Base-by-base conservation (phyloP, 2,888 invertebrate species). In the Lepeophtheirus nordmannii region DNA sequence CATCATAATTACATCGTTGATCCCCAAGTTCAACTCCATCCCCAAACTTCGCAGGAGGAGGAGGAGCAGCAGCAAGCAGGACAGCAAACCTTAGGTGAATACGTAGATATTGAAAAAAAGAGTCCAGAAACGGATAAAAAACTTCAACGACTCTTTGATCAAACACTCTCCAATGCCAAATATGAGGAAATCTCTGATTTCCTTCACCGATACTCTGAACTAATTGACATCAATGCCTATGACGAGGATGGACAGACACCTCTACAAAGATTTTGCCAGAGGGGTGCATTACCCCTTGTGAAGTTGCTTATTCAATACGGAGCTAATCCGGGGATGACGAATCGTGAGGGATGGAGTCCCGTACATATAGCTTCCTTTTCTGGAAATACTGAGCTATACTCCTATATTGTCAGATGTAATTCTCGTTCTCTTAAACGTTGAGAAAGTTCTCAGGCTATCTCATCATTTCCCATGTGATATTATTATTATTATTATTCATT, bases 291-390 rank as follows among this genome's bases (percentile, higher is more conserved):
- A 10, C 20, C 23, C 10, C 11, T 66, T 10, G 66, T 40, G 22
- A 20, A 23, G 20, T n/a, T 59, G 10, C 23, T 66, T 22, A 60
- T 60, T 41, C n/a, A 59, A 41, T 66, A 22, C 60, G 66, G 66
- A 37, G 66, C 66, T 11, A 58, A 66, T 66, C 46, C 41, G 0
- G 38, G 66, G n/a, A 2, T 66, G 41, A 60, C 60, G 11, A 58
- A 58, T 9, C 17, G 60, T 30, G 66, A 66, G 17, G 66, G 66
- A 12, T 66, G 41, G 53, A 58, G 58, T n/a, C 38, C 59, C 7
- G 30, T 66, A 10, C 66, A 66, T 14, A 60, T 66, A 17, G 66
- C 66, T n/a, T 20, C 66, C 3, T 66, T 66, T 30, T 60, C 66
- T 3, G 66, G 66, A 38, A 62, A 66, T 53, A 53, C 60, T n/a